Evolutionary conservation across 2,888 invertebrate species (phyloP).

Genomic region (Eilema griseolum): DNA sequence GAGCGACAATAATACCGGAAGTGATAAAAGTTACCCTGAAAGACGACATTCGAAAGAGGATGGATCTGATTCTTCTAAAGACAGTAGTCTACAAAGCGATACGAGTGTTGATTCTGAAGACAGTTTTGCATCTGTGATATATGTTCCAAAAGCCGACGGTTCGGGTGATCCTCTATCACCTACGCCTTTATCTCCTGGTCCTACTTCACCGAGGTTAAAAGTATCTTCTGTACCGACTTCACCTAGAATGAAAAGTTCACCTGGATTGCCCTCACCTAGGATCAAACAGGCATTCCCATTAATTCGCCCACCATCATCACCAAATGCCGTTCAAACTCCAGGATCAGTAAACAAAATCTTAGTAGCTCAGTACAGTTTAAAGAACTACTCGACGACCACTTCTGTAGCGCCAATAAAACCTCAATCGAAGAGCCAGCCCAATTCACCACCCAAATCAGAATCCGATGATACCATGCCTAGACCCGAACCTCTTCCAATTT

Average conservation of each 20-base stretch:
- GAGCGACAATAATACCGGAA: constrained; percentile 78
- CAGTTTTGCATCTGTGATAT: constrained; percentile 97
- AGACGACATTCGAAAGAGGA: constrained; percentile 94
- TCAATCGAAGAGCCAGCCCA: constrained; percentile 82
- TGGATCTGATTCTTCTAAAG: constrained; percentile 95
- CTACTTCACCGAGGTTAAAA: constrained; percentile 88
- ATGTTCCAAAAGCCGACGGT: constrained; percentile 93
- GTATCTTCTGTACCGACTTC: constrained; percentile 92
- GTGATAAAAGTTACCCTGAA: constrained; percentile 85
- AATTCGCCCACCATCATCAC: constrained; percentile 87
- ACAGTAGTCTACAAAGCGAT: constrained; percentile 96
- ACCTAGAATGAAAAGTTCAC: constrained; percentile 90
- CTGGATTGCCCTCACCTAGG: constrained; percentile 89
- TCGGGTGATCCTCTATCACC: constrained; percentile 87
- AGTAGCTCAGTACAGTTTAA: constrained; percentile 86
- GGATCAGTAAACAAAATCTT: constrained; percentile 85
- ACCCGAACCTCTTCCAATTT: constrained; percentile 65
- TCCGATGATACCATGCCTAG: constrained; percentile 71
- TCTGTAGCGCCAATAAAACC: constrained; percentile 70
- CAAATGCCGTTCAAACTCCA: constrained; percentile 85
- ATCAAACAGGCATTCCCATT: constrained; percentile 89
- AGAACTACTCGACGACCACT: constrained; percentile 78
- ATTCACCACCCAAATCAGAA: constrained; percentile 82
- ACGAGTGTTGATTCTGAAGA: constrained; percentile 98
- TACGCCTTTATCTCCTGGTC: constrained; percentile 87